Evolutionary conservation across 2,113 vertebrate species (phyloP).

Genomic region (Ploceus nigricollis): DNA sequence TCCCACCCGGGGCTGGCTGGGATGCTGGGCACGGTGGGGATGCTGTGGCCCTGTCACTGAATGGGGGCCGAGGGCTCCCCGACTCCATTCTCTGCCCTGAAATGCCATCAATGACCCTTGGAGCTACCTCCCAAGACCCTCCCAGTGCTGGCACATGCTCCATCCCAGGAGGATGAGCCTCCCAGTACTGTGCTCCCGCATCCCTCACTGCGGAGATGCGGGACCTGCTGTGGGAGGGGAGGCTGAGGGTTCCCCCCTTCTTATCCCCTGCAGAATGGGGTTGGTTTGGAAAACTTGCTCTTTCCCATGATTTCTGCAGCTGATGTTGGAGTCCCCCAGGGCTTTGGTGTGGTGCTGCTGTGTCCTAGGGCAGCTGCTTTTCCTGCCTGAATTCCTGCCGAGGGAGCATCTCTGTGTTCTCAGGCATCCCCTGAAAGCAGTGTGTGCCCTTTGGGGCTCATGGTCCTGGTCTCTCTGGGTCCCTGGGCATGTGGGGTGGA

Average conservation of each 20-base stretch:
- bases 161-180: neutral
- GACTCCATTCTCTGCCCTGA: neutral
- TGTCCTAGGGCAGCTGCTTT: neutral
- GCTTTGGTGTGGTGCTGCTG: neutral
- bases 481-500: accelerated
- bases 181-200: accelerated
- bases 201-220: accelerated
- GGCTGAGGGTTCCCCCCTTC: accelerated
- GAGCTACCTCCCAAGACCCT: neutral
- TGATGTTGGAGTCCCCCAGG: neutral
- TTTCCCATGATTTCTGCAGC: neutral
- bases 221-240: neutral
- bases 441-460: accelerated
- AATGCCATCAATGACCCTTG: neutral
- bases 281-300: neutral
- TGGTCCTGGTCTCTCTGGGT: neutral
- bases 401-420: neutral
- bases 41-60: accelerated
- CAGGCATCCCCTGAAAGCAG: neutral
- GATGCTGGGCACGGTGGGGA: accelerated
- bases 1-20: accelerated
- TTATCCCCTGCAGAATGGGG: neutral
- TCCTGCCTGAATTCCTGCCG: accelerated
- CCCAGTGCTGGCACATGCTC: accelerated
- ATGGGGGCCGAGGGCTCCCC: neutral